Evolutionary conservation across 2,888 invertebrate genomes (phyloP), one percentile per base, ranked within the genome.

Genomic region (Coleophora flavipennella): DNA sequence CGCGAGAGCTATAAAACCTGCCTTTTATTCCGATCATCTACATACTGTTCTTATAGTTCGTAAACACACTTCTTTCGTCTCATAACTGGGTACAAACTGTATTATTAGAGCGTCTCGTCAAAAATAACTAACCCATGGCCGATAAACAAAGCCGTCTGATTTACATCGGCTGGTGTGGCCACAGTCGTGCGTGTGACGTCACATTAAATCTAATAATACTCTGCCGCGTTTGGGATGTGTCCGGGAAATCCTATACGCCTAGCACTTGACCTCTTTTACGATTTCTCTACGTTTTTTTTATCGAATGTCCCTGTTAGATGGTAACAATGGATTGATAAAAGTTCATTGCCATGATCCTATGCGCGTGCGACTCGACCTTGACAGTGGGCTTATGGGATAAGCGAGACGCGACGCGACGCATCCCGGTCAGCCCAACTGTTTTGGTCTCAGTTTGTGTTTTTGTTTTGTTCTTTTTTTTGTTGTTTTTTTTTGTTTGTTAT

Each of bases 281-380:
- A 56, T 54, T 59, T n/a, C n/a, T n/a, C n/a, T n/a, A 58, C 55
- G 55, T 51, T 48, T 57, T 66, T 69, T 67, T 57, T 35, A 43
- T n/a, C 36, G 32, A 9, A 27, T 45, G 42, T 43, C 44, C 36
- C 42, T 39, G 53, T 53, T 54, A n/a, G n/a, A n/a, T n/a, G 50
- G 51, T 55, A 63, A 67, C 65, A 73, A 67, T 64, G 63, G 53
- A 62, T 59, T 57, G 67, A 62, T 61, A 55, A 62, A 61, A 71
- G 81, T 68, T 83, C 83, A 81, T 70, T 79, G 79, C 67, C 79
- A 50, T 45, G 43, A 35, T 8, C n/a, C n/a, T n/a, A 38, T 59
- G 63, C 60, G 65, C 62, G 57, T 59, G 57, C 67, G 63, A 62
- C 57, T 63, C 57, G 72, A 69, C 79, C 79, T 75, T 76, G 68